Base-by-base conservation (phyloP, 2,888 invertebrate species). In the Limnephilus marmoratus region DNA sequence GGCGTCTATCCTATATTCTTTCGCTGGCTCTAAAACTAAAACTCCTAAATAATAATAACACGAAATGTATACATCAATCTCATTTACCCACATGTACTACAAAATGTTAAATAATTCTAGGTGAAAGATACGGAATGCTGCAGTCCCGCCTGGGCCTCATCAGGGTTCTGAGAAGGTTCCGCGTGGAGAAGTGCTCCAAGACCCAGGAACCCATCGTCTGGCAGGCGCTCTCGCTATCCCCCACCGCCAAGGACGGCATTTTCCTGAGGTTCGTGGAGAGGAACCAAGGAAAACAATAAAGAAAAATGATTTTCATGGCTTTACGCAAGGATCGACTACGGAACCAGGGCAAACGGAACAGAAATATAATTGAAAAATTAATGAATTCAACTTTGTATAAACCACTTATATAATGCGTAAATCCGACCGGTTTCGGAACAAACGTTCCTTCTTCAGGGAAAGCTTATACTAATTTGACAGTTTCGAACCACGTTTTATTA, bases 131-230 rank as follows among this genome's bases (percentile, higher is more conserved):
- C 85, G 94, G 94, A 11, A 93, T 93, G 90, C 91, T 93, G 85
- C 93, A 94, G 81, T 91, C 93, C 3, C 91, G 93, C n/a, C 89
- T 94, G 15, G 94, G 92, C 24, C 86, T 94, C 81, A 90, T 93
- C 29, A 92, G 93, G 83, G 81, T 93, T 1, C 85, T 94, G 24
- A 91, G 90, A 29, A 87, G 90, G 82, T 94, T 93, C 90, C 88
- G 90, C 34, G 92, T 93, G 45, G 90, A 93, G 82, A 91, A 68
- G 31, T 94, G 92, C 85, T 93, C 92, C 53, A 95, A 95, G 95
- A 96, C 96, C 95, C 95, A 96, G 93, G 95, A 95, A 45, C 95
- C 96, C 88, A 95, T 95, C 88, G 92, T 96, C 53, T 94, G 95
- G 18, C 94, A 95, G 92, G 94, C 95, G 45, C 94, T 96, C 15